Conservation (phyloP, 2,797 vertebrate species). For the Neostethus bicornis region DNA sequence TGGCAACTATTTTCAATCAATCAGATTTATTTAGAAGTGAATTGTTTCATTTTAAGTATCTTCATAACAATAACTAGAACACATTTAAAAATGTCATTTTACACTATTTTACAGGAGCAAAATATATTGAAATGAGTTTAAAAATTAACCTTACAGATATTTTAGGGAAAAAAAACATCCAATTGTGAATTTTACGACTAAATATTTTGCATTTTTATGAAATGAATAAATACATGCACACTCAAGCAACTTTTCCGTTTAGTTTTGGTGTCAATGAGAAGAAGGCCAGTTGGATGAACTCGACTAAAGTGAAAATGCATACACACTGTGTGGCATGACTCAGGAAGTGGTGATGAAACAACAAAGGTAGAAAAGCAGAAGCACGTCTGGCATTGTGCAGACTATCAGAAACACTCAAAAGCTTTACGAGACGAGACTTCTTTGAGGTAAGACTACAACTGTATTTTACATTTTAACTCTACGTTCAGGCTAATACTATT, state of each 20-base stretch:
- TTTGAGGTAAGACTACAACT: slow-evolving; percentile 54
- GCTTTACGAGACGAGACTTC: neutral
- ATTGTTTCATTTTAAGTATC: neutral
- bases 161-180: neutral
- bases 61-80: too few relatives aligned
- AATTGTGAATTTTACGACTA: too few relatives aligned
- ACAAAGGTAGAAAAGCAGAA: slow-evolving; percentile 75
- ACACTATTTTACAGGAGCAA: neutral
- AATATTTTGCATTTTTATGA: too few relatives aligned
- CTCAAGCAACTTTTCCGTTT: too few relatives aligned
- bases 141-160: neutral
- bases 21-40: neutral
- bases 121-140: neutral
- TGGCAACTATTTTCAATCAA: neutral
- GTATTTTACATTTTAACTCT: neutral
- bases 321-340: slow-evolving; percentile 41
- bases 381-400: slow-evolving; percentile 58
- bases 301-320: neutral
- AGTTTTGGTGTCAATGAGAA: neutral
- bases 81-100: neutral
- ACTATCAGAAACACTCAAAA: slow-evolving; percentile 24
- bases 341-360: slow-evolving; percentile 81
- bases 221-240: too few relatives aligned
- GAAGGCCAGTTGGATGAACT: slow-evolving; percentile 5
- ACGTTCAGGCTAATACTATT: neutral